Evolutionary conservation across 2,797 vertebrate species (phyloP), one percentile per base, ranked within the genome.

Genomic region (Hydrolagus colliei): DNA sequence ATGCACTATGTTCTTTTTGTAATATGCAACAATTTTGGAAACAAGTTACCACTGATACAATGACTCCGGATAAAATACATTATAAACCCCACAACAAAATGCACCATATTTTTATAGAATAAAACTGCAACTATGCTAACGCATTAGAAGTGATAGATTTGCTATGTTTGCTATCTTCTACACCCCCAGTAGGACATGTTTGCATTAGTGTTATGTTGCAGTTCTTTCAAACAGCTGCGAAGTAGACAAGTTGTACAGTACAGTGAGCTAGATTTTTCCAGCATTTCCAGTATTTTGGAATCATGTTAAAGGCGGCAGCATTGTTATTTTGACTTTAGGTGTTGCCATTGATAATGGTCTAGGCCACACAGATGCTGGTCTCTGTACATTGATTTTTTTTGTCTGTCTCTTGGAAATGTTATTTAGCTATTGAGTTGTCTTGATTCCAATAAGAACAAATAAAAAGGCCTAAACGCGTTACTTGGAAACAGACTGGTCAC

Each of bases 111-210:
- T 52, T 52, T 52, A 52, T 1, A 52, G 41, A 52, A 52, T 52
- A 52, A 52, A 52, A 52, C 41, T 52, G 41, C 3, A 52, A 3
- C 41, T 52, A 52, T 52, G 41, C 41, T 52, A 52, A 52, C 6
- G 41, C 41, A 6, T 52, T 52, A 52, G 41, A 52, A 52, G 41
- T 52, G 41, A 52, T 52, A 89, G 14, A 78, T 20, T 77, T 5
- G 74, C 90, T 79, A 91, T 0, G 67, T 67, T 72, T 52, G 87
- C 22, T 32, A 84, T 3, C 86, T 75, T 86, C 18, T 85, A 85
- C 1, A 73, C 20, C 9, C 82, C 10, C 7, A 78, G 82, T 10
- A 52, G 9, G 0, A 85, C 9, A n/a, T 20, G 9, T 82, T 86
- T 86, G 41, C 20, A 16, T 86, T 80, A 86, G 63, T 65, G 11